These are phyloP conservation scores for Cyclura pinguis DNA, from an alignment of 2,797 vertebrate species.

Conservation along the genomic window DNA sequence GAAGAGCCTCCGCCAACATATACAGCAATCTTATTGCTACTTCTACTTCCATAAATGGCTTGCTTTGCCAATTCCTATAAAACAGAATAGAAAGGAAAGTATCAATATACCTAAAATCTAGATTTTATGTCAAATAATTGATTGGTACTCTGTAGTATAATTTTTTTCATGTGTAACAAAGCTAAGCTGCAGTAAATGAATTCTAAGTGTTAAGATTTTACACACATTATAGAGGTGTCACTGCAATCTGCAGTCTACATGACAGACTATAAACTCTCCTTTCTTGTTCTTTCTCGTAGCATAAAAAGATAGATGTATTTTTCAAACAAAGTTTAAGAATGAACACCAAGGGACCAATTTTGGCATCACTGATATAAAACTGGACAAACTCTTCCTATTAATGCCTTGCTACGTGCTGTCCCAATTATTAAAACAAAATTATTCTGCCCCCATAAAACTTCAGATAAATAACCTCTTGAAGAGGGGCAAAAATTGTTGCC, in stretches of 20 bases:
- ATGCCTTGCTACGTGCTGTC: not conserved
- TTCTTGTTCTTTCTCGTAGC: not conserved
- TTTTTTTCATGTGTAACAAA: not conserved
- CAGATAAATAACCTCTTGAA: not conserved
- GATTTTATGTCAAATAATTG: not conserved
- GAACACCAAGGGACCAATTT: not conserved
- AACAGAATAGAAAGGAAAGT: not conserved
- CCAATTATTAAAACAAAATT: not conserved
- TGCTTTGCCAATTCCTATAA: slow-evolving; percentile 90
- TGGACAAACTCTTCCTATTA: not conserved
- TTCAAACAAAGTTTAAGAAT: not conserved
- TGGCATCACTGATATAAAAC: not conserved
- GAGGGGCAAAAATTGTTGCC: not conserved
- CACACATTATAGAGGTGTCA: not conserved
- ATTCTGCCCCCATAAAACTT: no score
- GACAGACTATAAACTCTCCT: not conserved
- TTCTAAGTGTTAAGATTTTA: not conserved
- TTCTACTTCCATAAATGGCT: slow-evolving; percentile 96
- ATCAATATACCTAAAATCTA: not conserved
- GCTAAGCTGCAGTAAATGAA: not conserved
- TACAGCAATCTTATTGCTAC: slow-evolving; percentile 94
- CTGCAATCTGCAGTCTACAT: not conserved
- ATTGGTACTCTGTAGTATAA: not conserved
- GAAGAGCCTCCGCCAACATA: slow-evolving; percentile 97
- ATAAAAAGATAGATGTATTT: not conserved